Evolutionary conservation across 2,888 invertebrate genomes (phyloP), one percentile per base, ranked within the genome.

Genomic region (Abrostola triplasia): DNA sequence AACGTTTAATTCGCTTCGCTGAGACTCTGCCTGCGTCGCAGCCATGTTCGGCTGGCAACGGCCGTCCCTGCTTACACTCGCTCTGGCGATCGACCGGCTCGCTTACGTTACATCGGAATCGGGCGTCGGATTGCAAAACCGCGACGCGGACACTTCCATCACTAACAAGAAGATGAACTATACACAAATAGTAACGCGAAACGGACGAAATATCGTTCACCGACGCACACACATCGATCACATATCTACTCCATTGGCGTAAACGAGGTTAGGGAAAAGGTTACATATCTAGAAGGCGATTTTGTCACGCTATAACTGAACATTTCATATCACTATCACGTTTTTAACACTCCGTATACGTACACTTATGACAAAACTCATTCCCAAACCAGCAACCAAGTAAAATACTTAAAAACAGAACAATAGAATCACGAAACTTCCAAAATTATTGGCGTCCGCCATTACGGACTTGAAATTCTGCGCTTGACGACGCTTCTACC

Each of bases 21-120:
- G 97, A 95, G 96, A 96, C 96, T 97, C 97, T 95, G 97, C 96
- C 96, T 96, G 97, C 96, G 97, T 97, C 96, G 97, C 97, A 96
- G 97, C 97, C 97, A 97, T 97, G 96, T 96, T 96, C 95, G 92
- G 94, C 95, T 92, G 95, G 91, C 92, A 89, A 94, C 95, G 88
- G 91, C 92, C 90, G 92, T 90, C 88, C 87, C 92, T 89, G 90
- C 95, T 95, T 95, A 96, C 95, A 95, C 96, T 96, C 95, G 96
- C 95, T 92, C 88, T 90, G 88, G 92, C 92, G 91, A 92, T 93
- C 93, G 93, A 94, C 93, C 94, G 93, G 94, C 92, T 92, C 91
- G 88, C 92, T 95, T 94, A 95, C 92, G 95, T 95, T 94, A 95
- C 94, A 92, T 93, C 94, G 93, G 94, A 94, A 91, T 92, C 93